Percentiles rank a stretch among this genome's conserved stretches.
Evolutionary conservation across 2,888 invertebrate species (phyloP).

Genomic region (Abrostola tripartita): DNA sequence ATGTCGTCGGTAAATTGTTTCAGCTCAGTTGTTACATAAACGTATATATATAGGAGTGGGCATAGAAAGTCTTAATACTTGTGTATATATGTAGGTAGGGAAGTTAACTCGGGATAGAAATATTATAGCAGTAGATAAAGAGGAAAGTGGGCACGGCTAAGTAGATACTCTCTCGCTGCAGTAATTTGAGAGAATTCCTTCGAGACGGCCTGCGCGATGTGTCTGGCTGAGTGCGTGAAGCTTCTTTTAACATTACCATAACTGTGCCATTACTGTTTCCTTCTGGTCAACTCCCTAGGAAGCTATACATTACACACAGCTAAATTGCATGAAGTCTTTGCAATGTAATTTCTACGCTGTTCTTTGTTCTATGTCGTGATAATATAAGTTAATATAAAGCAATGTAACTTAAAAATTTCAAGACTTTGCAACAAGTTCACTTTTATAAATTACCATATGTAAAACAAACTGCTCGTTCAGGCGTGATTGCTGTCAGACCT

Average conservation of each 20-base stretch:
- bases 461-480: conserved; percentile 25
- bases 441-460: conserved; percentile 5
- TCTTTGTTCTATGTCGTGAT: neutral
- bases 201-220: conserved; percentile 48
- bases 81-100: conserved; percentile 22
- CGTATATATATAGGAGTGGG: conserved; percentile 4
- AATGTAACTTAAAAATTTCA: neutral
- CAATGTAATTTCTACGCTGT: conserved; percentile 5
- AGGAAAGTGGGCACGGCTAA: conserved; percentile 50
- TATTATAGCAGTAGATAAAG: conserved; percentile 53
- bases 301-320: conserved; percentile 30
- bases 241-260: conserved; percentile 50
- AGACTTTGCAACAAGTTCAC: neutral
- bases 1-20: conserved; percentile 24
- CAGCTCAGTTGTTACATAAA: conserved; percentile 19
- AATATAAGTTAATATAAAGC: neutral
- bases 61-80: conserved; percentile 14
- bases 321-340: conserved; percentile 29
- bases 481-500: conserved; percentile 24
- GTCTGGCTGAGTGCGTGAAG: conserved; percentile 49
- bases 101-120: conserved; percentile 49
- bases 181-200: conserved; percentile 55
- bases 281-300: conserved; percentile 46
- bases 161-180: conserved; percentile 48
- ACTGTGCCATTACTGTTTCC: conserved; percentile 42